phyloP scores from a whole-genome alignment of 2,888 invertebrate genomes.

The Lobophora halterata region DNA sequence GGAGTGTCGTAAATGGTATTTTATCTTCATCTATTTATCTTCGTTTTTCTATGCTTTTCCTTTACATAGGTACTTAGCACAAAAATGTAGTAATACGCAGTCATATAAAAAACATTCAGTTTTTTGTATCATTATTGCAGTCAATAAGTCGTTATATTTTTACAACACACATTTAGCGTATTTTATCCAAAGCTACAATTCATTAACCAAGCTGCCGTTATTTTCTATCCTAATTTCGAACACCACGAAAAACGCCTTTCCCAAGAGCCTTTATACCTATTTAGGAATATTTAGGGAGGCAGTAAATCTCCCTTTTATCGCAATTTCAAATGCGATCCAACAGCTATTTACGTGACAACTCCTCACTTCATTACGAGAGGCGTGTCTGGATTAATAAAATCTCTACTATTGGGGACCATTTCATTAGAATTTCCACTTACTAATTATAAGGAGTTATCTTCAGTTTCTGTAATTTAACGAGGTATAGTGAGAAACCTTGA shows the following conservation, averaged over 20 bases:
- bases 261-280: slow-evolving; percentile 31
- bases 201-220: slow-evolving; percentile 33
- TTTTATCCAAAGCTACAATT: slow-evolving; percentile 26
- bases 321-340: slow-evolving; percentile 64
- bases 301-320: slow-evolving; percentile 70
- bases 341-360: slow-evolving; percentile 68
- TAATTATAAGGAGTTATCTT: slow-evolving; percentile 17
- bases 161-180: slow-evolving; percentile 6
- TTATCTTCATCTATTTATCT: too few species aligned
- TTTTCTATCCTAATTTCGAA: slow-evolving; percentile 35
- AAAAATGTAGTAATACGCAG: too few species aligned
- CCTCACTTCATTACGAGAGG: slow-evolving; percentile 65
- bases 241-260: slow-evolving; percentile 33
- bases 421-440: slow-evolving; percentile 43
- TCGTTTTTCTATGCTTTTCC: too few species aligned
- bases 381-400: slow-evolving; percentile 67
- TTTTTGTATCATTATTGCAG: too few species aligned
- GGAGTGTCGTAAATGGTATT: too few species aligned
- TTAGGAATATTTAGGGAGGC: slow-evolving; percentile 52
- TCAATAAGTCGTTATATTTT: too few species aligned
- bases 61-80: too few species aligned
- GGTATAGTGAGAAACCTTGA: too few species aligned
- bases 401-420: slow-evolving; percentile 42
- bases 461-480: slow-evolving; percentile 1
- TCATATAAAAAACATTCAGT: too few species aligned